Conservation (phyloP, 1,140 invertebrate genomes). For the Trissolcus basalis region DNA sequence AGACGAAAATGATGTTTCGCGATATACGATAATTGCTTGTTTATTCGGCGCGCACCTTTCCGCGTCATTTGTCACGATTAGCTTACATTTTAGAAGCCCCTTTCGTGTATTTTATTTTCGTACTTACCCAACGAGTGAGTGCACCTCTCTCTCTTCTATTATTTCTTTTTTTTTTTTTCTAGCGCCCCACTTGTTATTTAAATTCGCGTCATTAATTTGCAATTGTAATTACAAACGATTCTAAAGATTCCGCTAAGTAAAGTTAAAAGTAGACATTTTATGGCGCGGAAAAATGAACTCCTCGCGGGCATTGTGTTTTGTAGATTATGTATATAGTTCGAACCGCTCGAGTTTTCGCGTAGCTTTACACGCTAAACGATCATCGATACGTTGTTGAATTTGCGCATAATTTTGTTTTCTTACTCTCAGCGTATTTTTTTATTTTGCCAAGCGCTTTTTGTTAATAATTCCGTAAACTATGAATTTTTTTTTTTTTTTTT, state of each 20-base stretch:
- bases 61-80: slow-evolving; percentile 15
- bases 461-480: no score
- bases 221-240: slow-evolving; percentile 33
- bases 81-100: slow-evolving; percentile 5
- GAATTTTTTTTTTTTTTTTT: not conserved
- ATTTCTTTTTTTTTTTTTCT: slow-evolving; percentile 18
- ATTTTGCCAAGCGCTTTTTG: no score
- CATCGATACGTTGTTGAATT: not conserved
- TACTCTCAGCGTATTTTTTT: no score
- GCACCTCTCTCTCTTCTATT: not conserved
- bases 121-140: not conserved
- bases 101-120: slow-evolving; percentile 5
- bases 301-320: not conserved
- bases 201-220: slow-evolving; percentile 39
- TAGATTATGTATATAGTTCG: not conserved
- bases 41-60: slow-evolving; percentile 11
- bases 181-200: slow-evolving; percentile 15
- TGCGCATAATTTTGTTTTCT: not conserved
- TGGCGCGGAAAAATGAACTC: slow-evolving; percentile 20
- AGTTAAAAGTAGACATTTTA: slow-evolving; percentile 19
- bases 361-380: no score
- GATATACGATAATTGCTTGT: slow-evolving; percentile 3
- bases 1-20: not conserved
- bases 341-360: not conserved
- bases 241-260: slow-evolving; percentile 18